phyloP scores from a whole-genome alignment of 1,140 invertebrate species.

The Caenorhabditis briggsae region DNA sequence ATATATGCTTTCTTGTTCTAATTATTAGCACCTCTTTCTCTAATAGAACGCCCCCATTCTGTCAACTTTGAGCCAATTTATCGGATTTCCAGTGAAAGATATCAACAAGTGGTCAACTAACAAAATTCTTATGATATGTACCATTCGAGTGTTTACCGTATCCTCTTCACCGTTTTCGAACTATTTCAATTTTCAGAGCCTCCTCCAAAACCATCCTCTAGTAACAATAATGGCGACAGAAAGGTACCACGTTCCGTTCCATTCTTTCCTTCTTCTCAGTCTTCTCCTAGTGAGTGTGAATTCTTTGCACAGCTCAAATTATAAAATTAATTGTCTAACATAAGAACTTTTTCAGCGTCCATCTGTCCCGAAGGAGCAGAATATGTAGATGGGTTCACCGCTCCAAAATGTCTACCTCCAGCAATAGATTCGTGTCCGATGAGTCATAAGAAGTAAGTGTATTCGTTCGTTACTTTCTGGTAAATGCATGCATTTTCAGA shows the following conservation, averaged over 20 bases:
- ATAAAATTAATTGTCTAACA: background rate
- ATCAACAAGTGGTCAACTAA: no score
- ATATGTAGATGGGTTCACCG: conserved; percentile 34
- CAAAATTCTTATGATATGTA: no score
- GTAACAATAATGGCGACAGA: conserved; percentile 50
- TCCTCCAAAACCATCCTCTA: conserved; percentile 30
- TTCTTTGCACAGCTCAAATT: background rate
- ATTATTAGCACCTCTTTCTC: background rate
- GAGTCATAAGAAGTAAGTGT: conserved; percentile 40
- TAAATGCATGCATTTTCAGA: background rate
- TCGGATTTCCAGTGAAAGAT: no score
- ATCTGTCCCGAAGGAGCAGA: conserved; percentile 47
- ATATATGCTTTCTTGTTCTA: background rate
- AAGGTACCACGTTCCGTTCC: conserved; percentile 47
- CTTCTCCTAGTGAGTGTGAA: background rate
- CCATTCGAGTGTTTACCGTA: no score
- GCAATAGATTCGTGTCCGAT: conserved; percentile 57
- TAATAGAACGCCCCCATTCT: no score
- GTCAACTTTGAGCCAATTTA: no score
- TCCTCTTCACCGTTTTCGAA: background rate
- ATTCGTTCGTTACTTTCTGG: background rate
- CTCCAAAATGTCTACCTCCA: conserved; percentile 58
- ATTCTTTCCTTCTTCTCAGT: conserved; percentile 33
- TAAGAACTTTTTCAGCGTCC: background rate
- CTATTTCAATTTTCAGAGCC: background rate